Evolutionary conservation across 2,888 invertebrate species (phyloP).

Genomic region (Aproaerema taeniolella): DNA sequence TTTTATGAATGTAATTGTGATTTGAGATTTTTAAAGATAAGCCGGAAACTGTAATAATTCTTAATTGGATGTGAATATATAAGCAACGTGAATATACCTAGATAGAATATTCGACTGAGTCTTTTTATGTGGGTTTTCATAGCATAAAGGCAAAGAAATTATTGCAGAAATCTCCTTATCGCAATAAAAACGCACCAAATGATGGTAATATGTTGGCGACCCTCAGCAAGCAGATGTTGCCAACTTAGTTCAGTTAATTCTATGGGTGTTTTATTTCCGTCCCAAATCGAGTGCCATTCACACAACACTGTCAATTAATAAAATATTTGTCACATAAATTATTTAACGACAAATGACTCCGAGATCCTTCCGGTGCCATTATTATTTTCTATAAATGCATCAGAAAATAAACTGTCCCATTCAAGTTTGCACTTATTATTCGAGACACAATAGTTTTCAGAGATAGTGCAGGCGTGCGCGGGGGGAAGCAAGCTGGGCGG

Average conservation of each 20-base stretch:
- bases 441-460: conserved; percentile 58
- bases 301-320: conserved; percentile 57
- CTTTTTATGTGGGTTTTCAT: too few species aligned
- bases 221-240: conserved; percentile 31
- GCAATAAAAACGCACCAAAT: too few species aligned
- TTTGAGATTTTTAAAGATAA: conserved; percentile 17
- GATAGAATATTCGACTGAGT: too few species aligned
- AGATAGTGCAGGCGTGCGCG: conserved; percentile 25
- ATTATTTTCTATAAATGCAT: conserved; percentile 25
- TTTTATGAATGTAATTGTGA: conserved; percentile 23
- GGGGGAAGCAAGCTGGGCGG: conserved; percentile 28
- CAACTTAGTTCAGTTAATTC: conserved; percentile 31
- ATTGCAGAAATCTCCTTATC: too few species aligned
- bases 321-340: conserved; percentile 71
- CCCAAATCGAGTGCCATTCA: conserved; percentile 41
- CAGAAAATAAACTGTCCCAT: conserved; percentile 45
- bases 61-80: conserved; percentile 1
- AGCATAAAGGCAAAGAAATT: too few species aligned
- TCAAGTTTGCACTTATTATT: conserved; percentile 41
- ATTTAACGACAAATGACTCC: conserved; percentile 38
- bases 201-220: too few species aligned
- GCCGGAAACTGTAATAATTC: conserved; percentile 3
- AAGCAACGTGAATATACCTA: too few species aligned
- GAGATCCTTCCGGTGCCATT: conserved; percentile 47
- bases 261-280: conserved; percentile 54